Percentiles rank a stretch among this genome's conserved stretches.
Evolutionary conservation across 1,140 invertebrate genomes (phyloP).

Genomic region (Heliconius congener): DNA sequence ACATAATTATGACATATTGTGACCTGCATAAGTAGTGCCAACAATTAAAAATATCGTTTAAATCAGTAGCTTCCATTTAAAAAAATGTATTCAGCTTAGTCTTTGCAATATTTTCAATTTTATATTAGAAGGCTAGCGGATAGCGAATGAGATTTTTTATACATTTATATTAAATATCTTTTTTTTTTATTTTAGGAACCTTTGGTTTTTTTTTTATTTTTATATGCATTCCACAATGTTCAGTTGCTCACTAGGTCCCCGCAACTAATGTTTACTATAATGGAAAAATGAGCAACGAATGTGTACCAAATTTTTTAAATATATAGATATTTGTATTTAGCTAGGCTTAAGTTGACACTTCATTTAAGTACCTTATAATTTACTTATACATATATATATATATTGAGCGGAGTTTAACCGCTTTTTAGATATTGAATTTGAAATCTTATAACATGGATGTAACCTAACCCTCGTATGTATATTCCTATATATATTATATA

Average conservation of each 20-base stretch:
- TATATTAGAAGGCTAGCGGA: conserved; percentile 36
- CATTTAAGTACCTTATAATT: conserved; percentile 50
- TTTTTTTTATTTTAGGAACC: conserved; percentile 38
- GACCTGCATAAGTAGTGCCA: conserved; percentile 34
- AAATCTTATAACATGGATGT: background rate
- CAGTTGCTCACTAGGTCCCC: conserved; percentile 61
- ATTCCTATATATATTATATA: conserved; percentile 11
- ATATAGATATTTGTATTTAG: conserved; percentile 73
- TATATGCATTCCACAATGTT: conserved; percentile 73
- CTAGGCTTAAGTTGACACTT: conserved; percentile 66
- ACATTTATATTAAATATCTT: conserved; percentile 31
- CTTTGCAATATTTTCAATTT: conserved; percentile 34
- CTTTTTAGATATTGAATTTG: conserved; percentile 7
- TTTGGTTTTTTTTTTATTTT: conserved; percentile 27
- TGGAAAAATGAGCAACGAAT: conserved; percentile 77
- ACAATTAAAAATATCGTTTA: conserved; percentile 34
- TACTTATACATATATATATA: conserved; percentile 1
- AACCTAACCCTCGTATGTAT: background rate
- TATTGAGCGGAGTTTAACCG: conserved; percentile 19
- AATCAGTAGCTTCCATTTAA: conserved; percentile 44
- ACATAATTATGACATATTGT: conserved; percentile 23
- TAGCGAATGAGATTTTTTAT: conserved; percentile 27
- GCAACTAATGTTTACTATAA: conserved; percentile 59
- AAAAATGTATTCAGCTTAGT: conserved; percentile 36
- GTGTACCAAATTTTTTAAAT: conserved; percentile 77